phyloP scores from a whole-genome alignment of 2,113 vertebrate species.

The Brienomyrus brachyistius region DNA sequence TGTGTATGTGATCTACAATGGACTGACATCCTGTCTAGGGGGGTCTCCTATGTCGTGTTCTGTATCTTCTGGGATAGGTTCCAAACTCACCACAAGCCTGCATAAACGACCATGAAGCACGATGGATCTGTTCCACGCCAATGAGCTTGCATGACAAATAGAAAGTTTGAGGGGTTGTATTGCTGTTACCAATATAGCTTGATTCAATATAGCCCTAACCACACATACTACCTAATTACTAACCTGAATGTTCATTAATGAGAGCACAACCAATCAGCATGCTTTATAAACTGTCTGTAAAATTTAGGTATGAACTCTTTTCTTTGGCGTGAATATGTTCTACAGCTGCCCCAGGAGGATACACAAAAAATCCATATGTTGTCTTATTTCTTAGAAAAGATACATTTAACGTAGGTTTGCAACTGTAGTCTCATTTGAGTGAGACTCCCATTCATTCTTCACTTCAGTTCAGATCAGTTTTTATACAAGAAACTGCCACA shows the following conservation, averaged over 20 bases:
- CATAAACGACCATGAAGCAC: neutral
- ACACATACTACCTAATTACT: neutral
- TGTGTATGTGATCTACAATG: neutral
- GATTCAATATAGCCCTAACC: neutral
- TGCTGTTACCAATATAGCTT: neutral
- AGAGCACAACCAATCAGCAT: neutral
- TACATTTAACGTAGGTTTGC: neutral
- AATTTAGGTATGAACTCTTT: neutral
- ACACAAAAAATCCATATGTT: neutral
- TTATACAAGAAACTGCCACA: neutral
- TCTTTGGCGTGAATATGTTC: neutral
- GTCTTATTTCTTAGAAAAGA: neutral
- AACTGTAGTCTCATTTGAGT: neutral
- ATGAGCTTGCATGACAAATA: neutral
- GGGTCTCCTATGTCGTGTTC: neutral
- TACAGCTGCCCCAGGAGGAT: neutral
- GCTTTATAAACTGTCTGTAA: neutral
- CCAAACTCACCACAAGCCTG: neutral
- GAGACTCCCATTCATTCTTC: neutral
- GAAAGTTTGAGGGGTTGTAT: neutral
- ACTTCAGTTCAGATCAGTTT: neutral
- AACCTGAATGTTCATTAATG: neutral
- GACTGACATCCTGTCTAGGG: neutral
- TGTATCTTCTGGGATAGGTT: neutral
- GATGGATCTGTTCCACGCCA: neutral